Conservation (phyloP, 2,113 vertebrate genomes). For the Cynoglossus semilaevis region DNA sequence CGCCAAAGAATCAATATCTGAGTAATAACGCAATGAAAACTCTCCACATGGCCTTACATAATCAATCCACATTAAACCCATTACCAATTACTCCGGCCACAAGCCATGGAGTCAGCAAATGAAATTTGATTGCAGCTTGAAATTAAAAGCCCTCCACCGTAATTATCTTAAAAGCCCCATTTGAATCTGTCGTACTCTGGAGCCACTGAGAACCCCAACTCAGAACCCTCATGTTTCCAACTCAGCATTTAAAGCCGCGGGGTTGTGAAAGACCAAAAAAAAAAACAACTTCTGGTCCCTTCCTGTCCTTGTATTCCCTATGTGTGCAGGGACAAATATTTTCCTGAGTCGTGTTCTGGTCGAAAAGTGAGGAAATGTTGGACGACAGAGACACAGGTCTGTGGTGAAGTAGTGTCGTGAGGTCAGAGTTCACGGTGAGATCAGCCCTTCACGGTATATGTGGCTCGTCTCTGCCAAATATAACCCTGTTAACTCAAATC, state of each 20-base stretch:
- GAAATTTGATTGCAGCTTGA: constrained; percentile 17
- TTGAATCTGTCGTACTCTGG: constrained; percentile 24
- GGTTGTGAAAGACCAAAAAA: constrained; percentile 15
- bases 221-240: constrained; percentile 11
- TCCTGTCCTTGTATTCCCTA: constrained; percentile 26
- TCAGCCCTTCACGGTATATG: constrained; percentile 6
- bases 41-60: constrained; percentile 5
- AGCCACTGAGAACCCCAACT: neutral
- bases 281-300: constrained; percentile 27
- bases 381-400: constrained; percentile 40
- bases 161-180: constrained; percentile 43
- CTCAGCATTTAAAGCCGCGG: neutral
- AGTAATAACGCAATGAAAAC: constrained; percentile 32
- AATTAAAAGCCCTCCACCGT: constrained; percentile 46
- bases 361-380: too few species aligned
- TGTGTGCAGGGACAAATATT: constrained; percentile 36
- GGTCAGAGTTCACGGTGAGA: constrained; percentile 2
- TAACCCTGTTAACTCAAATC: neutral
- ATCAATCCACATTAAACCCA: constrained; percentile 30
- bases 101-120: constrained; percentile 30
- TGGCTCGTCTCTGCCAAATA: neutral
- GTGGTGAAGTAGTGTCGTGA: neutral
- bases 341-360: constrained; percentile 33
- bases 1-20: constrained; percentile 25
- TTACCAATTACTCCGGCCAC: constrained; percentile 16